Evolutionary conservation across 2,113 vertebrate species (phyloP).

Genomic region (Neogale vison): DNA sequence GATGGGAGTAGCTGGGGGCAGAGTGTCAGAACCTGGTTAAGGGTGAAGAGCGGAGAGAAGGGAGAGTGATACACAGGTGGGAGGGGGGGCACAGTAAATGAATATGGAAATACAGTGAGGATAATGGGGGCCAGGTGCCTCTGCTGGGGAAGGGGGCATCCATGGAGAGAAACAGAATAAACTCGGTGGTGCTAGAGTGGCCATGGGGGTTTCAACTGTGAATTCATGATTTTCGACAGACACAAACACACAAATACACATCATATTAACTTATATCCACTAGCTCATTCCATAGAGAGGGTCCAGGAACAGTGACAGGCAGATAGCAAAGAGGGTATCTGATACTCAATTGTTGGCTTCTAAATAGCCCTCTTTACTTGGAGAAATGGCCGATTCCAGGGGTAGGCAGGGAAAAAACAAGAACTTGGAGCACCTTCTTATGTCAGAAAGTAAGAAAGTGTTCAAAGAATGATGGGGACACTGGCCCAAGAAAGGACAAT

Average conservation of each 20-base stretch:
- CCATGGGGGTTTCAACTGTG: not conserved
- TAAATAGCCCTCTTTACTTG: not conserved
- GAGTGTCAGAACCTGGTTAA: not conserved
- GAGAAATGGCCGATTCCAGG: not conserved
- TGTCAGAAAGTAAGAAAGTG: not conserved
- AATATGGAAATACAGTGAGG: not conserved
- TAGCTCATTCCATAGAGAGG: not conserved
- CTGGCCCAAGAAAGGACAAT: not conserved
- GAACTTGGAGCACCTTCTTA: not conserved
- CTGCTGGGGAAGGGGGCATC: too few relatives aligned
- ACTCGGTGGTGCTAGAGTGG: not conserved
- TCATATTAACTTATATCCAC: accelerated
- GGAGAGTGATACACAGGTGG: accelerated
- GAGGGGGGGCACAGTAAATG: not conserved
- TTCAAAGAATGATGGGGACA: not conserved
- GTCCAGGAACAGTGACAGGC: not conserved
- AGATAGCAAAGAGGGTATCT: accelerated
- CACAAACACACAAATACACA: not conserved
- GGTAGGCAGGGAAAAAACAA: not conserved
- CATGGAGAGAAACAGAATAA: not conserved
- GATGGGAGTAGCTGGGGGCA: not conserved
- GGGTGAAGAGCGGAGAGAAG: not conserved
- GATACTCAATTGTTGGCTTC: not conserved
- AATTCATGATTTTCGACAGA: not conserved
- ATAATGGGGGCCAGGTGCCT: not conserved